Evolutionary conservation across 1,140 invertebrate species (phyloP).

Genomic region (Triops longicaudatus): DNA sequence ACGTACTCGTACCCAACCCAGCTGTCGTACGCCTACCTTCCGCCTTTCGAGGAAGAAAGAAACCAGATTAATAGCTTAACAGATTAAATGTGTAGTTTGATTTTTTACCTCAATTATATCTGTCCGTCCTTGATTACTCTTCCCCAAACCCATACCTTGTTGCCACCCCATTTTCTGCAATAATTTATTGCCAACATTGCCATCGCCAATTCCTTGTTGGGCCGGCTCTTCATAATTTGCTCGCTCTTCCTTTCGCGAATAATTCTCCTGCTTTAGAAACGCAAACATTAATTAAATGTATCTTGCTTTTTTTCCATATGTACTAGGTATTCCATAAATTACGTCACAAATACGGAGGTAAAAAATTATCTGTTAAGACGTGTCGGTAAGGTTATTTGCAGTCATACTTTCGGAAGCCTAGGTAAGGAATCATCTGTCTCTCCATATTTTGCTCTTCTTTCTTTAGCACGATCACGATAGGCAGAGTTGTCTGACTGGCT

Average conservation of each 20-base stretch:
- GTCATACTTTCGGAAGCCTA: conserved; percentile 38
- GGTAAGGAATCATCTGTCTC: conserved; percentile 49
- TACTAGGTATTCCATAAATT: conserved; percentile 29
- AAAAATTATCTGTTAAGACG: no score
- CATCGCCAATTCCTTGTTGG: conserved; percentile 65
- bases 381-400: no score
- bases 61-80: not conserved
- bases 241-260: conserved; percentile 43
- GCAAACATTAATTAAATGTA: no score
- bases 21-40: conserved; percentile 56
- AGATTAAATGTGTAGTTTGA: not conserved
- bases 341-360: conserved; percentile 15
- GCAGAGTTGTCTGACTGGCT: conserved; percentile 39
- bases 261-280: not conserved
- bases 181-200: conserved; percentile 85
- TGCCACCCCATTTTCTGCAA: conserved; percentile 99
- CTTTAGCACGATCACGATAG: conserved; percentile 92
- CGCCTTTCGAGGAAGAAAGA: conserved; percentile 39
- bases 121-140: conserved; percentile 84
- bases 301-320: no score
- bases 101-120: conserved; percentile 71
- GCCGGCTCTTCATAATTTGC: conserved; percentile 54
- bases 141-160: conserved; percentile 88
- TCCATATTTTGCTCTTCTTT: conserved; percentile 87
- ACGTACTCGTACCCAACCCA: conserved; percentile 65